Evolutionary conservation across 2,113 vertebrate genomes (phyloP).

Genomic region (Nyctereutes procyonoides): DNA sequence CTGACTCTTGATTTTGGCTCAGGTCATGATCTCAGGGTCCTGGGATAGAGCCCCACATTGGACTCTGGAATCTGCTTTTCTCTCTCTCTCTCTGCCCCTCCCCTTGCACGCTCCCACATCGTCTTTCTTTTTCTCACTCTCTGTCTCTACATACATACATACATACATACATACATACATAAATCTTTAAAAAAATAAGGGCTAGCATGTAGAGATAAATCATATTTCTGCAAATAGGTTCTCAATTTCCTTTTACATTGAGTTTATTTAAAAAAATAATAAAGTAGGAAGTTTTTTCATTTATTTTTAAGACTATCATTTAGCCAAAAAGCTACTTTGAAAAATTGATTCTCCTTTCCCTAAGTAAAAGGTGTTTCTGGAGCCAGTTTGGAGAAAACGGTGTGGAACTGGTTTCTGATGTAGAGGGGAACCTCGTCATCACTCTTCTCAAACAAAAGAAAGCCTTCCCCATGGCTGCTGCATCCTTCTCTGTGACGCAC

Average conservation of each 20-base stretch:
- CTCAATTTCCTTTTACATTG: not conserved
- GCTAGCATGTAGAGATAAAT: not conserved
- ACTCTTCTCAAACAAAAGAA: not conserved
- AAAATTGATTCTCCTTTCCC: conserved; percentile 31
- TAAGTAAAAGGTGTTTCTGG: not conserved
- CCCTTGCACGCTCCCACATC: not conserved
- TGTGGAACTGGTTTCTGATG: not conserved
- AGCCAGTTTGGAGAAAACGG: not conserved
- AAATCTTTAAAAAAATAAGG: not conserved
- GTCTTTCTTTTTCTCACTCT: not conserved
- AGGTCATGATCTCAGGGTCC: not conserved
- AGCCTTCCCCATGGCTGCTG: not conserved
- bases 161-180: too few species aligned
- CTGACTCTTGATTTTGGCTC: not conserved
- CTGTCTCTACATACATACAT: too few species aligned
- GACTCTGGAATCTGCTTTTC: not conserved
- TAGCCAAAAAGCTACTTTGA: not conserved
- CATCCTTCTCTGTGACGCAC: rapidly evolving
- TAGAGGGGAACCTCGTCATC: not conserved
- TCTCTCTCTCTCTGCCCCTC: not conserved
- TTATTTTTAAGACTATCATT: not conserved
- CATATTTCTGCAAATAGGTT: not conserved
- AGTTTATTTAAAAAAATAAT: not conserved
- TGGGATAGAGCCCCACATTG: not conserved
- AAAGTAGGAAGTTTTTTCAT: not conserved